A percentile compares a stretch with the other conserved stretches of the same genome.
Conservation (phyloP, 2,113 vertebrate species). For the Poecilia latipinna region DNA sequence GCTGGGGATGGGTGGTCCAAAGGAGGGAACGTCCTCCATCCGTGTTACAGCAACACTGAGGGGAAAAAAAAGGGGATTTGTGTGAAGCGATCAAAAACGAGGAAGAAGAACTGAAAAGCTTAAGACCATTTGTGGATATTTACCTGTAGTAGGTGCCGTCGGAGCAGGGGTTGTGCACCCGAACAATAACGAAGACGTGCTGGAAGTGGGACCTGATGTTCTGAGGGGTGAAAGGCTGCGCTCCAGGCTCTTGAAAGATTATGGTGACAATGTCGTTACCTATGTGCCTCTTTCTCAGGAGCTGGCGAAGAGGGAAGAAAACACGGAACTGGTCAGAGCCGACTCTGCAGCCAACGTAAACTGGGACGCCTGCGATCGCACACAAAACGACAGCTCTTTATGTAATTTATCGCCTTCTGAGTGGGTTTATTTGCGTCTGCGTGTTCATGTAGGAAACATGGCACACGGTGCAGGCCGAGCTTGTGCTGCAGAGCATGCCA, state of each 20-base stretch:
- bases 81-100: neutral
- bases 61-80: neutral
- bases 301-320: slow-evolving; percentile 73
- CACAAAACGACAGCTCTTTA: slow-evolving; percentile 63
- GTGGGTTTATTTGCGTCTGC: slow-evolving; percentile 59
- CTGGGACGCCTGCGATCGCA: slow-evolving; percentile 24
- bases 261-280: slow-evolving; percentile 97
- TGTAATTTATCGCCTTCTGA: slow-evolving; percentile 47
- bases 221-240: slow-evolving; percentile 91
- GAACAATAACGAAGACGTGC: slow-evolving; percentile 94
- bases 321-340: slow-evolving; percentile 10
- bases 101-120: neutral
- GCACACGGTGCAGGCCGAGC: slow-evolving; percentile 42
- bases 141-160: slow-evolving; percentile 91
- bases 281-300: slow-evolving; percentile 94
- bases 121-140: neutral
- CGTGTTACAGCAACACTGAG: slow-evolving; percentile 91
- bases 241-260: slow-evolving; percentile 95
- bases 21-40: slow-evolving; percentile 94
- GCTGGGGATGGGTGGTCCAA: slow-evolving; percentile 90
- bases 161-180: slow-evolving; percentile 89
- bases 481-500: slow-evolving; percentile 51
- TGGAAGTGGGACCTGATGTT: slow-evolving; percentile 95
- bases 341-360: slow-evolving; percentile 18
- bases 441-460: slow-evolving; percentile 42